Evolutionary conservation across 1,140 invertebrate species (phyloP).

Genomic region (Hyles vespertilio): DNA sequence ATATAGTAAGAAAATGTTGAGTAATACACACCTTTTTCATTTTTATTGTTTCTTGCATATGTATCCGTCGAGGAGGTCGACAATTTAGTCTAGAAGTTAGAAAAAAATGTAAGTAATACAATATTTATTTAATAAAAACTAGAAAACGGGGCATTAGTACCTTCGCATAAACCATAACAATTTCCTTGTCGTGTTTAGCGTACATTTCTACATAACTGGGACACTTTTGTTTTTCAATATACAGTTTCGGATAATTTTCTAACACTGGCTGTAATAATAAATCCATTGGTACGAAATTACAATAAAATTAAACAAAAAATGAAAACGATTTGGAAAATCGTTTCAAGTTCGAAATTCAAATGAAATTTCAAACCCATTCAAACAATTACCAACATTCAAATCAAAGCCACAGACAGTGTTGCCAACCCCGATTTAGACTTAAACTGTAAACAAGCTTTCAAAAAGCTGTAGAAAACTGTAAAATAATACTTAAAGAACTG

Average conservation of each 20-base stretch:
- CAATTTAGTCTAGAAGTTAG: conserved; percentile 24
- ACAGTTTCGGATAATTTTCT: conserved; percentile 45
- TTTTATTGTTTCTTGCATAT: conserved; percentile 11
- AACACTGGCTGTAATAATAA: conserved; percentile 35
- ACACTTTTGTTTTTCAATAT: conserved; percentile 49
- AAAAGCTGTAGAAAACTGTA: too few species aligned
- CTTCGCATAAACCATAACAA: conserved; percentile 55
- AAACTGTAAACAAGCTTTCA: too few species aligned
- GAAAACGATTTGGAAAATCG: conserved; percentile 4
- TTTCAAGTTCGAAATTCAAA: conserved; percentile 15
- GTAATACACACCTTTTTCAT: neutral
- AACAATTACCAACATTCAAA: too few species aligned
- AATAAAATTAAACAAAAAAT: neutral
- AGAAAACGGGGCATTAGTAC: conserved; percentile 22
- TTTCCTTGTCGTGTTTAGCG: conserved; percentile 45
- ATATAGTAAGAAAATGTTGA: too few species aligned
- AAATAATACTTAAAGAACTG: too few species aligned
- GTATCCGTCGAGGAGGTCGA: conserved; percentile 3
- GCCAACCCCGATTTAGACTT: too few species aligned
- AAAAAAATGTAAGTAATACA: too few species aligned
- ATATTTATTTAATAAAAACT: too few species aligned
- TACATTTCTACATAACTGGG: conserved; percentile 66
- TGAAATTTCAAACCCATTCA: neutral
- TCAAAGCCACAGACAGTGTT: too few species aligned
- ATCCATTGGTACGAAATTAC: conserved; percentile 29